Evolutionary conservation across 1,140 invertebrate species (phyloP).

Genomic region (Cotesia glomerata): DNA sequence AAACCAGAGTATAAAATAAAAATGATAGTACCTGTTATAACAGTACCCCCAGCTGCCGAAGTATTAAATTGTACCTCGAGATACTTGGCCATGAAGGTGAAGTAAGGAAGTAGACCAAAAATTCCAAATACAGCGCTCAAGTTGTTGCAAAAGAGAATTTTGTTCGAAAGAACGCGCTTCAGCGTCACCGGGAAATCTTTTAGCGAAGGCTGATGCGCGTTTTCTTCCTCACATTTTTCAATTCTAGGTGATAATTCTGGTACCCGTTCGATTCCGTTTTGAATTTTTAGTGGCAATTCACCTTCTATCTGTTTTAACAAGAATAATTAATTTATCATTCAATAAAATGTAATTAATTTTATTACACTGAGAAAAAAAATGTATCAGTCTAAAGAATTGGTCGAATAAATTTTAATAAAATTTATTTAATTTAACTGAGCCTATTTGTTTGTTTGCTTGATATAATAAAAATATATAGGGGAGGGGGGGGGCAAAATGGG

Average conservation of each 20-base stretch:
- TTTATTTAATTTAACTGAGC: too few species aligned
- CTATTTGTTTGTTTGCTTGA: too few species aligned
- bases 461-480: too few species aligned
- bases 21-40: constrained; percentile 65
- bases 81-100: constrained; percentile 75
- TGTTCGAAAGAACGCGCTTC: constrained; percentile 67
- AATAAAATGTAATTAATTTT: too few species aligned
- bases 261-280: not conserved
- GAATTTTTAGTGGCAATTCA: constrained; percentile 45
- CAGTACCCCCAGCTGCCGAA: constrained; percentile 68
- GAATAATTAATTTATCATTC: not conserved
- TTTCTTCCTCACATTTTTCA: constrained; percentile 27
- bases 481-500: too few species aligned
- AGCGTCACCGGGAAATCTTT: constrained; percentile 67
- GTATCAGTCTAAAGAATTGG: too few species aligned
- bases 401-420: too few species aligned
- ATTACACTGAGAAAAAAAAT: too few species aligned
- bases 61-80: constrained; percentile 74
- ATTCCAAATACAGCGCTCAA: constrained; percentile 68
- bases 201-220: constrained; percentile 45
- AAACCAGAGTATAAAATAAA: not conserved
- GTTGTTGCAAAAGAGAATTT: constrained; percentile 68
- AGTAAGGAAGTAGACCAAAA: constrained; percentile 71
- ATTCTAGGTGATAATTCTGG: constrained; percentile 30
- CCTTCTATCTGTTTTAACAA: constrained; percentile 31